A percentile compares a stretch with the other conserved stretches of the same genome.
Conservation (phyloP, 2,113 vertebrate species). For the Ptilonorhynchus violaceus region DNA sequence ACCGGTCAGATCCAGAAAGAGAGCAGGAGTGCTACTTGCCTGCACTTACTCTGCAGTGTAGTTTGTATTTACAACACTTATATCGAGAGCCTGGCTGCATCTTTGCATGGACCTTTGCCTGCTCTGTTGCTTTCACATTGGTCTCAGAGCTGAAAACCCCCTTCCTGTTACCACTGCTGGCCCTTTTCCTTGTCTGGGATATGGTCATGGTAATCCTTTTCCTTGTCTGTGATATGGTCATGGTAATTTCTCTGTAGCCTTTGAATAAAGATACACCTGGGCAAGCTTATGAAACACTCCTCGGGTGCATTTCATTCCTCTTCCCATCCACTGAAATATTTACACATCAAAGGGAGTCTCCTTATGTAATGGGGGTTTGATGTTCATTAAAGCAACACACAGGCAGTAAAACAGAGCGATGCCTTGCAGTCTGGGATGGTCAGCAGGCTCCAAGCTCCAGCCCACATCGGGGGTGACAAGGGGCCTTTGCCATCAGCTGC, state of each 20-base stretch:
- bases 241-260: not conserved
- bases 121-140: not conserved
- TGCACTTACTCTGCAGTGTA: not conserved
- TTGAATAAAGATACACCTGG: not conserved
- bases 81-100: not conserved
- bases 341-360: not conserved
- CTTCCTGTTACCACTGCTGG: not conserved
- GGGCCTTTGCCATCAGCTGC: not conserved
- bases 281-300: not conserved
- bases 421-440: not conserved
- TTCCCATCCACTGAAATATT: not conserved
- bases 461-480: not conserved
- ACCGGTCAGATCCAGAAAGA: not conserved
- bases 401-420: not conserved
- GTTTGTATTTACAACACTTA: not conserved
- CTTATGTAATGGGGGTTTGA: not conserved
- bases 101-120: not conserved
- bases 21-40: not conserved
- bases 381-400: not conserved
- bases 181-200: not conserved
- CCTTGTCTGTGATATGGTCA: accelerated
- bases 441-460: not conserved
- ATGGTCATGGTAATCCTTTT: not conserved
- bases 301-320: not conserved
- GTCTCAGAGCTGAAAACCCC: not conserved